Evolutionary conservation across 2,113 vertebrate genomes (phyloP), one percentile per base, ranked within the genome.

Genomic region (Limnothrissa miodon): DNA sequence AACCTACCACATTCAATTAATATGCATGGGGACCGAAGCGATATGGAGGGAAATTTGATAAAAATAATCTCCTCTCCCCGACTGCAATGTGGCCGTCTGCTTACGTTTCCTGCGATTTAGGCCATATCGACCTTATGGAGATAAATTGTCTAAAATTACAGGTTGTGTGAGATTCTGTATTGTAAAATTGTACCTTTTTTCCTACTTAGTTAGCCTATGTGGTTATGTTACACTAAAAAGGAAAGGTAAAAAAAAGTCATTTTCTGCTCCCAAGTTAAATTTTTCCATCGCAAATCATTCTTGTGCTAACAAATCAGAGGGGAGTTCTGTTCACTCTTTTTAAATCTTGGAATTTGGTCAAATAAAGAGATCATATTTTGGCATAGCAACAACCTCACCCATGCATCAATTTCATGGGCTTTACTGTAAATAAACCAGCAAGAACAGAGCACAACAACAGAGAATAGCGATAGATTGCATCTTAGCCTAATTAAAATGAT

Each of bases 1-100:
- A 92, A 90, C 90, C 88, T 82, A 90, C 90, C 88, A 93, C 90
- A 88, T 90, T 83, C 83, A 89, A 94, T 93, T 94, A 94, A 93
- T 92, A 92, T 92, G 92, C 89, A 92, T 88, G 86, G 85, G 84
- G 90, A 74, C 88, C 90, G 89, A 93, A 94, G 93, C 66, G 29
- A 94, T 92, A 89, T 88, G 87, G 89, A 87, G 86, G 90, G 91
- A 88, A 90, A 93, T 93, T 90, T 91, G 89, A 93, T 92, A 91
- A 92, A 92, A 93, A 93, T 92, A 94, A 93, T 91, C 92, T 92
- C 84, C 88, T 88, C 78, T 90, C 90, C 90, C 89, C 89, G 90
- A 93, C 56, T 45, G 79, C 83, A 87, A 88, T 87, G 90, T 87
- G 90, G 88, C 79, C 91, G 90, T 91, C 92, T 92, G 91, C 88